These are phyloP conservation scores for Neotragus pygmaeus DNA, from an alignment of 2,113 vertebrate species.

Conservation along the genomic window DNA sequence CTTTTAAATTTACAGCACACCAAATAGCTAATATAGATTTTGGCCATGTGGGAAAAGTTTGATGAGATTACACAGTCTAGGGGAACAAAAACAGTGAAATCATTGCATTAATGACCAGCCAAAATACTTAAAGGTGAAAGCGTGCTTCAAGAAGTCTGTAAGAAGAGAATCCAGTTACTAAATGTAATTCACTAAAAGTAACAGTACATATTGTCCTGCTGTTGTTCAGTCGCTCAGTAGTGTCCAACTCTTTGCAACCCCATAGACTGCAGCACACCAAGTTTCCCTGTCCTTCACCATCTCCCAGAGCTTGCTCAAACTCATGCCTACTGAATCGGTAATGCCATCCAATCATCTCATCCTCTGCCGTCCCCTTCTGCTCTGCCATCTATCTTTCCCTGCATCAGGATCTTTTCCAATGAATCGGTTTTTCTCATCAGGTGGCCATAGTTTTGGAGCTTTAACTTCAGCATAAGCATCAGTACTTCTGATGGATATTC, in stretches of 20 bases:
- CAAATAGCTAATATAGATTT: conserved; percentile 51
- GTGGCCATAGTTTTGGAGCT: background rate
- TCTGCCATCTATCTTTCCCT: background rate
- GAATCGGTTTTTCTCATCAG: background rate
- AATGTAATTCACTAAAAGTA: conserved; percentile 27
- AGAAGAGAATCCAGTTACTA: background rate
- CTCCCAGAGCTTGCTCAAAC: background rate
- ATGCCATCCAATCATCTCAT: background rate
- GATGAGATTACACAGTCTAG: conserved; percentile 18
- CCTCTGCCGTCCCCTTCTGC: background rate
- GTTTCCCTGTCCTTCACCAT: background rate
- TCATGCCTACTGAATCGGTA: background rate
- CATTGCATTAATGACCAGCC: background rate
- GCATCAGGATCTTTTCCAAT: background rate
- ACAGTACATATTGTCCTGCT: background rate
- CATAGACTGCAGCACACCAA: background rate
- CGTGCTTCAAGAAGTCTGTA: background rate
- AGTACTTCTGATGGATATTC: background rate
- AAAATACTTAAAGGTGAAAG: conserved; percentile 53
- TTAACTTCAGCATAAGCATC: background rate
- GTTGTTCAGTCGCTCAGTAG: background rate
- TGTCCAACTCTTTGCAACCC: background rate
- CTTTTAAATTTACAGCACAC: conserved; percentile 11
- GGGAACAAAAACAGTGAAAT: conserved; percentile 20
- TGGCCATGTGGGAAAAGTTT: conserved; percentile 22